A percentile compares a stretch with the other conserved stretches of the same genome.
phyloP scores from a whole-genome alignment of 1,140 invertebrate genomes.

The Dysdera silvatica region DNA sequence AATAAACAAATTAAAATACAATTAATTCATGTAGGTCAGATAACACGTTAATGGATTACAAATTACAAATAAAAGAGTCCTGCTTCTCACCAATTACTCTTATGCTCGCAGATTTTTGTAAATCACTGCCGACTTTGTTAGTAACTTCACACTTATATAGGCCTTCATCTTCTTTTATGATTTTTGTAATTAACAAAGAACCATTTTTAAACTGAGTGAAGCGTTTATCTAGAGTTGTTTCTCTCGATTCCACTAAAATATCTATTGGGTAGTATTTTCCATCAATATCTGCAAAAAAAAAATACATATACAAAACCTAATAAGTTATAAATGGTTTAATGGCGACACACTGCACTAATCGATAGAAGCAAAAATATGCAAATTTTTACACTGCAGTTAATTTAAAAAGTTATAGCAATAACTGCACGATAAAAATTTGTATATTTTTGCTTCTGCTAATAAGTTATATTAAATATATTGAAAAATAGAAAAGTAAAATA shows the following conservation, averaged over 20 bases:
- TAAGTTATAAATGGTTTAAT: too few species aligned
- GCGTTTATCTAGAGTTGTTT: too few species aligned
- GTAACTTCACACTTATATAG: conserved; percentile 16
- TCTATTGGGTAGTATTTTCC: not conserved
- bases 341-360: too few species aligned
- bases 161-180: conserved; percentile 23
- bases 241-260: not conserved
- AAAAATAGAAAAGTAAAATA: too few species aligned
- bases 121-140: conserved; percentile 11
- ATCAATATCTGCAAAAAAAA: not conserved
- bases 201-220: not conserved
- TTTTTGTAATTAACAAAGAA: conserved; percentile 4
- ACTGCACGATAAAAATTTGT: too few species aligned
- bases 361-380: too few species aligned
- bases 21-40: not conserved
- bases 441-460: too few species aligned
- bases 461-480: too few species aligned
- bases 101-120: not conserved
- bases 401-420: too few species aligned
- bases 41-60: not conserved
- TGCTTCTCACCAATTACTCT: conserved; percentile 22
- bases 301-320: too few species aligned
- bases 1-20: not conserved
- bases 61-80: not conserved
- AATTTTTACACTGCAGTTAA: too few species aligned